Percentiles rank a stretch among this genome's conserved stretches.
These are phyloP conservation scores for Fabriciana adippe DNA, from an alignment of 2,888 invertebrate genomes.

Conservation along the genomic window DNA sequence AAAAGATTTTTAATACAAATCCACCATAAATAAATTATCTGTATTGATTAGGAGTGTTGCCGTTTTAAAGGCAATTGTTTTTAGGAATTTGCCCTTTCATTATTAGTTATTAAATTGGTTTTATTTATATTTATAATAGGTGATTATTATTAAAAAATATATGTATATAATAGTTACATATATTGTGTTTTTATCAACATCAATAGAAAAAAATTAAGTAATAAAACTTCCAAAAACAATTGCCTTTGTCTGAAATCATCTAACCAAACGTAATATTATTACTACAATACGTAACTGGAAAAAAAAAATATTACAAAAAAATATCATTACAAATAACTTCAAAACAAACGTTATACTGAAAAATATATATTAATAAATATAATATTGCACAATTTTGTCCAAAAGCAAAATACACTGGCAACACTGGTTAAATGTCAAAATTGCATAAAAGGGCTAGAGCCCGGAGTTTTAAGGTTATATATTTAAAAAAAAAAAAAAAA, in stretches of 20 bases:
- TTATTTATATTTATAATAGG: no score
- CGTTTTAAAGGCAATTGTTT: constrained; percentile 13
- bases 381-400: constrained; percentile 11
- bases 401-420: constrained; percentile 9
- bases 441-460: constrained; percentile 2
- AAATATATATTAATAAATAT: constrained; percentile 1
- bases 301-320: no score
- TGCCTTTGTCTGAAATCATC: no score
- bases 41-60: constrained; percentile 17
- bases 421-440: constrained; percentile 5
- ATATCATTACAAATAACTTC: no score
- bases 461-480: constrained; percentile 3
- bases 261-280: no score
- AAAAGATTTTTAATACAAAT: constrained; percentile 22
- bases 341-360: no score
- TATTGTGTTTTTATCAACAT: no score
- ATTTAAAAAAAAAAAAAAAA: neutral
- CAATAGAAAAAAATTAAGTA: no score
- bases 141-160: no score
- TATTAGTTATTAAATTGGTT: neutral
- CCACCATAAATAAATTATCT: constrained; percentile 14
- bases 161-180: no score
- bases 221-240: no score
- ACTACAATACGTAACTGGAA: no score
- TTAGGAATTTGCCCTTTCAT: neutral